phyloP scores from a whole-genome alignment of 37 sponge, comb jelly and placozoan genomes.

The Bolinopsis microptera region DNA sequence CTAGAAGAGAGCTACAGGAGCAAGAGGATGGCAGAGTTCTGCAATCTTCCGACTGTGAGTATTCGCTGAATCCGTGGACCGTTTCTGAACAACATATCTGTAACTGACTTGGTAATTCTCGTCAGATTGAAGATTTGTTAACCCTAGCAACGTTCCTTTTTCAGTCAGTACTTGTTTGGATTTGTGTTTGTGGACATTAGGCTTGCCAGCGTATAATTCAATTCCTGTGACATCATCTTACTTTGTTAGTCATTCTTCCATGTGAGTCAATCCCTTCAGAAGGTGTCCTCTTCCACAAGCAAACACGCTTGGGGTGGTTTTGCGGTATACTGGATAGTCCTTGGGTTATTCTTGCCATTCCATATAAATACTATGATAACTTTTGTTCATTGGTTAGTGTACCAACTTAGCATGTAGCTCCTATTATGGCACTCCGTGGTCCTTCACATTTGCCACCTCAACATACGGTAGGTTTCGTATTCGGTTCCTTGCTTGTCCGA shows the following conservation, averaged over 20 bases:
- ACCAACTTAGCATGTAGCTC: conserved; percentile 8
- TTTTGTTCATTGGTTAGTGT: background rate
- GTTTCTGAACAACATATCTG: background rate
- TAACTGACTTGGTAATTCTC: background rate
- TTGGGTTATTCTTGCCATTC: background rate
- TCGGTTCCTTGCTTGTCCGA: background rate
- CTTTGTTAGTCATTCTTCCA: background rate
- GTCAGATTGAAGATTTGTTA: background rate
- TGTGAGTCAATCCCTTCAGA: background rate
- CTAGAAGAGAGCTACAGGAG: background rate
- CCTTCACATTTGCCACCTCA: background rate
- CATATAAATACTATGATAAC: background rate
- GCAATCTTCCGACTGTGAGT: background rate
- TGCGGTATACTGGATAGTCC: background rate
- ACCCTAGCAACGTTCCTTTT: background rate
- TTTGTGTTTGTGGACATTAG: background rate
- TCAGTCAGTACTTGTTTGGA: background rate
- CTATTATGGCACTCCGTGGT: background rate
- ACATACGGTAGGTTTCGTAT: background rate
- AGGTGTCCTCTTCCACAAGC: background rate
- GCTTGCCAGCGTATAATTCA: background rate
- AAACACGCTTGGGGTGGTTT: background rate
- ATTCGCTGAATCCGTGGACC: background rate
- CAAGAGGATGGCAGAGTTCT: background rate
- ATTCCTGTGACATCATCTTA: conserved; percentile 37